phyloP scores from a whole-genome alignment of 2,113 vertebrate species.

The Tamias sibiricus region DNA sequence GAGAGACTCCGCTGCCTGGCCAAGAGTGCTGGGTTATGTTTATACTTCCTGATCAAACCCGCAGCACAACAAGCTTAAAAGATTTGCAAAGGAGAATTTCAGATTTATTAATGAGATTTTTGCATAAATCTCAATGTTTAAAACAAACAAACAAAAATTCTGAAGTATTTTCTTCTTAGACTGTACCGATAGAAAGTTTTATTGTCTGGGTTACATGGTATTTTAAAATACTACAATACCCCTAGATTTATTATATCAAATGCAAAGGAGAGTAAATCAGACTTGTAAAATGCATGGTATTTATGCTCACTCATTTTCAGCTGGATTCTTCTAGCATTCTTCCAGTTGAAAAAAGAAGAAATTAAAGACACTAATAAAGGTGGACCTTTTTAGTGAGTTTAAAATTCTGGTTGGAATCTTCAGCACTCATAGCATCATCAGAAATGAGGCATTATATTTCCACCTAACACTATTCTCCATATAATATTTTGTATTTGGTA shows the following conservation, averaged over 20 bases:
- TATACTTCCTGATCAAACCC: neutral
- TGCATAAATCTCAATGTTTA: neutral
- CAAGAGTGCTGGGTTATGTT: neutral
- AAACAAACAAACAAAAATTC: neutral
- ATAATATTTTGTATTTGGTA: neutral
- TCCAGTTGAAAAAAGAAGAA: neutral
- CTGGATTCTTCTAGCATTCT: constrained; percentile 13
- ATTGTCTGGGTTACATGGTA: neutral
- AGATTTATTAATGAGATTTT: constrained; percentile 22
- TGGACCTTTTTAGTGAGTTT: neutral
- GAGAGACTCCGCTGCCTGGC: neutral
- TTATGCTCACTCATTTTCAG: constrained; percentile 20
- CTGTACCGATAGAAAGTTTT: neutral
- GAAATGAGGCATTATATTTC: neutral
- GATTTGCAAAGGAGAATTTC: neutral
- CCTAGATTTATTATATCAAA: constrained; percentile 38
- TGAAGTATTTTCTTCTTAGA: neutral
- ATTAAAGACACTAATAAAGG: constrained; percentile 31
- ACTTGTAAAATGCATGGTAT: neutral
- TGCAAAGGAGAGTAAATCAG: neutral
- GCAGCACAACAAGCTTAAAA: neutral
- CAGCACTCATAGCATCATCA: neutral
- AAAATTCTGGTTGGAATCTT: constrained; percentile 26
- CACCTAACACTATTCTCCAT: neutral
- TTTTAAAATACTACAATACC: neutral